Base-by-base conservation (phyloP, 2,888 invertebrate genomes). In the Dendrolimus houi region DNA sequence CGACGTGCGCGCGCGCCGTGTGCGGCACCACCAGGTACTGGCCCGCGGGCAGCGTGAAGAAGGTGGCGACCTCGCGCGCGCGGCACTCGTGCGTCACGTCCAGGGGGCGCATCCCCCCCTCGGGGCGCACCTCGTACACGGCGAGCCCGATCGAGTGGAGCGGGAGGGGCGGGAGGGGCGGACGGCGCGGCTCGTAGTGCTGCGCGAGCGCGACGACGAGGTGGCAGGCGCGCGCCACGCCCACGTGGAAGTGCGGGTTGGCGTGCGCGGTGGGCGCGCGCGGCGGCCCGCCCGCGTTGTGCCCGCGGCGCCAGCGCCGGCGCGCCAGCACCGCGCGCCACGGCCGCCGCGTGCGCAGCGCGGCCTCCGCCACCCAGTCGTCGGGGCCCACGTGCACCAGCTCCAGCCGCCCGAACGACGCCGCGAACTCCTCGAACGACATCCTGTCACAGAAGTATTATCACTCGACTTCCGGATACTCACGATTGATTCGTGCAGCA, bases 331-430 rank as follows among this genome's bases (percentile, higher is more conserved):
- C 94, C 56, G 94, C 94, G 63, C 94, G 86, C 94, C 94, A 94
- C 29, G 94, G 94, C 73, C 93, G 93, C 71, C 92, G 92, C 65
- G 55, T 92, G 75, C 93, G 94, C 65, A 94, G 87, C 52, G 93
- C 93, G 14, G 93, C 91, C 79, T 94, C 94, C 67, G 90, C 80
- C 92, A 94, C 91, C 94, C 95, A 94, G 79, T 94, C 94, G 76
- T 95, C 95, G 12, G 95, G 95, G 9, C 94, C 95, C 64, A 95
- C 92, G 77, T 95, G 95, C 64, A 95, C 94, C 69, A 95, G 88
- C 79, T 94, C 94, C 66, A 94, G 84, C 70, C 93, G 92, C 2
- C 92, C 92, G 84, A 95, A 95, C 74, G 92, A 92, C 13, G 88
- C 80, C 56, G 93, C 91, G 79, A 95, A 94, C 74, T 95, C 95